Percentiles rank a stretch among this genome's conserved stretches.
Conservation (phyloP, 2,888 invertebrate genomes). For the Drosophila infuscata region DNA sequence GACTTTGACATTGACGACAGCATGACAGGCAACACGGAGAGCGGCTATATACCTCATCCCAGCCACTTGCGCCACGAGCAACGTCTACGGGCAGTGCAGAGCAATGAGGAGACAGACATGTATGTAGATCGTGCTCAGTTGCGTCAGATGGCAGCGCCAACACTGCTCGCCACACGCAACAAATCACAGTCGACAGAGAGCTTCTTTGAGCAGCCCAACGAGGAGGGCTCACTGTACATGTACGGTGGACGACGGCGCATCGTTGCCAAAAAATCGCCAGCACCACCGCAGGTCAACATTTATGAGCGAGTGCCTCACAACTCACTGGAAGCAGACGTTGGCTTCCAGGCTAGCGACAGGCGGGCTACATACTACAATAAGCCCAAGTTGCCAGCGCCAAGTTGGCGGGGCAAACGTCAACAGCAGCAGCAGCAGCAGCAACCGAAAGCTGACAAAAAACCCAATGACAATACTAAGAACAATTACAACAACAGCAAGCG, state of each 20-base stretch:
- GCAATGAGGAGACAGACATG: conserved; percentile 48
- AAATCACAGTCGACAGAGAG: conserved; percentile 84
- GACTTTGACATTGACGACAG: conserved; percentile 75
- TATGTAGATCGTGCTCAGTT: conserved; percentile 69
- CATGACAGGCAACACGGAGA: conserved; percentile 17
- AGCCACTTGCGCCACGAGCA: conserved; percentile 36
- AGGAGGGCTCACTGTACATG: conserved; percentile 82
- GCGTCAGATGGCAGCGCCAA: conserved; percentile 61
- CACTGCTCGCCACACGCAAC: conserved; percentile 66
- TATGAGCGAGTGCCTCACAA: conserved; percentile 80
- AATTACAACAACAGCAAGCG: conserved; percentile 59
- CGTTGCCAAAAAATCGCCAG: conserved; percentile 66
- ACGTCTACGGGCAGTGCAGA: conserved; percentile 25
- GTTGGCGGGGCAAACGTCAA: conserved; percentile 73
- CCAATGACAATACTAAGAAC: conserved; percentile 67
- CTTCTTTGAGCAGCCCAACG: conserved; percentile 84
- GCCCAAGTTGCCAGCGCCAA: conserved; percentile 77
- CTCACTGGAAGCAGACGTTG: conserved; percentile 54
- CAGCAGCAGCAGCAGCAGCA: conserved; percentile 33
- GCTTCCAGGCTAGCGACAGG: conserved; percentile 23
- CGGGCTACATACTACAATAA: conserved; percentile 48
- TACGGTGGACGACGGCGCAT: conserved; percentile 81
- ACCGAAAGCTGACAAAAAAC: conserved; percentile 72
- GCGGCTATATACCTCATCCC: conserved; percentile 31
- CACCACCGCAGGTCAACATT: conserved; percentile 70